Percentiles rank a stretch among this genome's conserved stretches.
phyloP scores from a whole-genome alignment of 2,888 invertebrate species.

The Pterostichus niger region DNA sequence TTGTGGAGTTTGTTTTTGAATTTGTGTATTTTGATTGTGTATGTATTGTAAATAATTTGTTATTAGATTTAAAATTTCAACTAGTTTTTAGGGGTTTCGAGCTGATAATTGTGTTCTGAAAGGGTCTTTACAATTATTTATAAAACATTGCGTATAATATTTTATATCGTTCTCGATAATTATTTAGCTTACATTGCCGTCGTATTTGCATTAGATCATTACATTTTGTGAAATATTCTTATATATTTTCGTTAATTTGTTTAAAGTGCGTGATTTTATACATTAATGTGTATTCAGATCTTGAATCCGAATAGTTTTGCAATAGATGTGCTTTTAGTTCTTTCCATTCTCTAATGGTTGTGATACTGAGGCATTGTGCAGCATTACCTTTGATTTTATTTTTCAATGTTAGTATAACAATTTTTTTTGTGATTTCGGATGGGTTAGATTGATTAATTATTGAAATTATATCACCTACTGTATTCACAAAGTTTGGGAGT shows the following conservation, averaged over 20 bases:
- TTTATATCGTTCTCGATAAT: too few relatives aligned
- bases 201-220: too few relatives aligned
- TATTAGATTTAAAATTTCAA: slow-evolving; percentile 17
- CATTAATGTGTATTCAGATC: slow-evolving; percentile 27
- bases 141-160: slow-evolving; percentile 3
- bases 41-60: slow-evolving; percentile 12
- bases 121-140: slow-evolving; percentile 29
- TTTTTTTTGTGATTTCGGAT: too few relatives aligned
- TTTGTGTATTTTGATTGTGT: slow-evolving; percentile 37
- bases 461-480: background rate
- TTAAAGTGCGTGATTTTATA: slow-evolving; percentile 7
- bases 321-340: background rate
- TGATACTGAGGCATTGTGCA: slow-evolving; percentile 19
- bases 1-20: background rate
- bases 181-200: background rate
- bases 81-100: slow-evolving; percentile 1
- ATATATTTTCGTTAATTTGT: background rate
- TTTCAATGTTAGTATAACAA: too few relatives aligned
- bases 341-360: background rate
- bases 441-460: background rate
- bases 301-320: background rate
- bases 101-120: slow-evolving; percentile 17
- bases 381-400: slow-evolving; percentile 1
- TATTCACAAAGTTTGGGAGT: background rate
- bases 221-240: too few relatives aligned